Base-by-base conservation (phyloP, 2,113 vertebrate genomes). In the Brienomyrus brachyistius region DNA sequence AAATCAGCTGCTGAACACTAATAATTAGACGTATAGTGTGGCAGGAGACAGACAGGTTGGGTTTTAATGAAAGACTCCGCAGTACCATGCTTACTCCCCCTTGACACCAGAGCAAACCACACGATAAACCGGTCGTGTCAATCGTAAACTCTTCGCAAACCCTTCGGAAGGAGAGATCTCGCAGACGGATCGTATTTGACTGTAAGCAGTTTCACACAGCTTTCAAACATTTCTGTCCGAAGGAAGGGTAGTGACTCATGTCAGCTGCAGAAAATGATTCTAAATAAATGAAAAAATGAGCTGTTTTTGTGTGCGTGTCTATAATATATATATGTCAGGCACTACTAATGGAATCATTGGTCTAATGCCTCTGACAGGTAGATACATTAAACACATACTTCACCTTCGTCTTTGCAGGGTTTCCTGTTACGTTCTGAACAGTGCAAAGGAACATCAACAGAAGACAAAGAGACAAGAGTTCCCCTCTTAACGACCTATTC, bases 1-100 rank as follows among this genome's bases (percentile, higher is more conserved):
- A 91, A 91, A 90, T 90, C 89, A 45, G 84, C 92, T 87, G 62
- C 80, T 54, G 91, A 91, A 91, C 93, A 92, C 90, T 88, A 91
- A 92, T 92, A 90, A 92, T 51, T 74, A 47, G 90, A 90, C 86
- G 86, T 90, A 90, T 88, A 83, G 74, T 87, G 45, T 89, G 80
- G 70, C 54, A 52, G 70, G 87, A 86, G 86, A 90, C 89, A 87
- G 90, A 88, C 13, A 82, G 86, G 88, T 88, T 88, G 77, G 88
- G 62, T 70, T 91, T 91, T 91, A 91, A 87, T 56, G 74, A 89
- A 90, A 91, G 89, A 66, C 88, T 83, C 48, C 66, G 50, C 83
- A 85, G 56, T 83, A 80, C 89, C 54, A 43, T 40, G 40, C 35
- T 23, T n/a, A n/a, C 59, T 90, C 88, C 80, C 35, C 52, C 88